Conservation (phyloP, 2,888 invertebrate genomes). For the Rhingia rostrata region DNA sequence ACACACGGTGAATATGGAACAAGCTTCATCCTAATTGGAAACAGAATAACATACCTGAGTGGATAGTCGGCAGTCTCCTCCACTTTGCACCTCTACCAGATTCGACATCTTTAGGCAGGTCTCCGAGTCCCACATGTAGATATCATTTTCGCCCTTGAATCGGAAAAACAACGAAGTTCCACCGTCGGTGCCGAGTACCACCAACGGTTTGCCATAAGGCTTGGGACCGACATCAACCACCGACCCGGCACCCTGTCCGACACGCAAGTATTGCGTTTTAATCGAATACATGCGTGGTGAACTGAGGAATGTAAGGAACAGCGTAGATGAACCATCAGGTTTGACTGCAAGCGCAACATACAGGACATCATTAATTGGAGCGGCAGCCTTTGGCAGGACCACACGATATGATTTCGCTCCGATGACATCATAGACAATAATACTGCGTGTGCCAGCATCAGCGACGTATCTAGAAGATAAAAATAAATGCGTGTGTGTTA, state of each 20-base stretch:
- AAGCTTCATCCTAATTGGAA: neutral
- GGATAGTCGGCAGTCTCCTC: slow-evolving; percentile 85
- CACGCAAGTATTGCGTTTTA: slow-evolving; percentile 84
- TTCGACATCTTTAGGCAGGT: slow-evolving; percentile 85
- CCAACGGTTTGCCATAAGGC: slow-evolving; percentile 84
- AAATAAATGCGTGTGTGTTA: neutral
- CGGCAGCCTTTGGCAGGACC: slow-evolving; percentile 84
- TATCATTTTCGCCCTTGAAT: slow-evolving; percentile 85
- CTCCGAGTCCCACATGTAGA: slow-evolving; percentile 87
- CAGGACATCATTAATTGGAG: slow-evolving; percentile 84
- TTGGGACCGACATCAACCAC: slow-evolving; percentile 86
- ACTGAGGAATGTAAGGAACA: slow-evolving; percentile 86
- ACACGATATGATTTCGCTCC: slow-evolving; percentile 84
- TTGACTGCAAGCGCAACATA: slow-evolving; percentile 85
- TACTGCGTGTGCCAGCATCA: slow-evolving; percentile 82
- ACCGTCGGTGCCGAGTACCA: slow-evolving; percentile 86
- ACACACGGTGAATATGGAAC: slow-evolving; percentile 1
- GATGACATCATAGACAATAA: slow-evolving; percentile 84
- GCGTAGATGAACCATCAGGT: slow-evolving; percentile 83
- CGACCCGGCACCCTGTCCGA: slow-evolving; percentile 84
- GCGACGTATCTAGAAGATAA: slow-evolving; percentile 79
- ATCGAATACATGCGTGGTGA: slow-evolving; percentile 85
- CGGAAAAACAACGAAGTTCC: slow-evolving; percentile 86
- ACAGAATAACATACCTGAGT: slow-evolving; percentile 83
- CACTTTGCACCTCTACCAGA: slow-evolving; percentile 85